Conservation (phyloP, 2,797 vertebrate genomes). For the Melanotaenia maccullochi region DNA sequence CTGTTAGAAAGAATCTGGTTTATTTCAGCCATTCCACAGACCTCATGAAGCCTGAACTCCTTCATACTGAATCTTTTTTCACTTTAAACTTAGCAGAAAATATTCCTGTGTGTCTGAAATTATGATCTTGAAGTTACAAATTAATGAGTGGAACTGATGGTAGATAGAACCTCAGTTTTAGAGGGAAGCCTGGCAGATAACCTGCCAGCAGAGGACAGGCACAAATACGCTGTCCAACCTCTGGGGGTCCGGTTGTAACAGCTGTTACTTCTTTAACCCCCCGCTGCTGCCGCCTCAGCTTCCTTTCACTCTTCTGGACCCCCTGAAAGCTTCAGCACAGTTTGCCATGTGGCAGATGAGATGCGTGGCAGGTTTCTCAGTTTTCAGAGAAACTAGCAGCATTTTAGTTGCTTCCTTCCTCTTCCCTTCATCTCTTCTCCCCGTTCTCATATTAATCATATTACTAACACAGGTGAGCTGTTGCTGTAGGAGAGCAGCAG, state of each 20-base stretch:
- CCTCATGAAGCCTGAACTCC: too few relatives aligned
- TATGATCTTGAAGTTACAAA: too few relatives aligned
- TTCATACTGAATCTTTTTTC: too few relatives aligned
- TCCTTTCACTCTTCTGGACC: constrained; percentile 2
- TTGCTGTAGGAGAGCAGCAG: too few relatives aligned
- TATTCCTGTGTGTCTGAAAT: too few relatives aligned
- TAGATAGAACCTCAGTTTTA: too few relatives aligned
- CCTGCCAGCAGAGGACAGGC: too few relatives aligned
- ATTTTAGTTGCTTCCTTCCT: neutral
- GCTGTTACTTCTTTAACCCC: constrained; percentile 35
- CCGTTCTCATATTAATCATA: neutral
- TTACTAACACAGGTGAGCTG: constrained; percentile 5
- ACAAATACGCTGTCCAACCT: neutral
- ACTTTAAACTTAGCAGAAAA: too few relatives aligned
- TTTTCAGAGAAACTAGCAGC: neutral
- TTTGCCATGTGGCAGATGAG: constrained; percentile 20
- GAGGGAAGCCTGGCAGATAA: too few relatives aligned
- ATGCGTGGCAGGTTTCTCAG: neutral
- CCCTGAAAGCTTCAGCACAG: neutral
- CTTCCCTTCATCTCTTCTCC: neutral
- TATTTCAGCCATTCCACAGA: too few relatives aligned
- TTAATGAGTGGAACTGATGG: too few relatives aligned
- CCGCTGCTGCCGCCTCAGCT: constrained; percentile 11
- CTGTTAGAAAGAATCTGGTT: too few relatives aligned
- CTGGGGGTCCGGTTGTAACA: constrained; percentile 9